A percentile compares a stretch with the other conserved stretches of the same genome.
Evolutionary conservation across 2,888 invertebrate genomes (phyloP).

Genomic region (Poecilus cupreus): DNA sequence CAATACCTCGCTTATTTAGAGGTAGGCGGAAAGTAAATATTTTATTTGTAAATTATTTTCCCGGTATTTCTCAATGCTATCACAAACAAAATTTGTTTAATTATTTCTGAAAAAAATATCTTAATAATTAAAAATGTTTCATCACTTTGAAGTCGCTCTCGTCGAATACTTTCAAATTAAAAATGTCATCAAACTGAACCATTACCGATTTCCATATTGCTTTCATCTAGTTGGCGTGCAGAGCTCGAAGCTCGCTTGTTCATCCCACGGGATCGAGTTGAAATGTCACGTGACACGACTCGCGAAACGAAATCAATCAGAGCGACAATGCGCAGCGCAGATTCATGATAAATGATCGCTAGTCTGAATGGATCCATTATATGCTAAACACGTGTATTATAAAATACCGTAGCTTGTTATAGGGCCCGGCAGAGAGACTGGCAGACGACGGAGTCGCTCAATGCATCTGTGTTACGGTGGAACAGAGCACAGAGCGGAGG

Average conservation of each 20-base stretch:
- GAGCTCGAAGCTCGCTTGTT: background rate
- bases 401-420: constrained; percentile 22
- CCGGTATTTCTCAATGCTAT: too few species aligned
- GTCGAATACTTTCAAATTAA: too few species aligned
- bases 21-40: too few species aligned
- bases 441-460: too few species aligned
- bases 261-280: constrained; percentile 38
- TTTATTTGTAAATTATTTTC: too few species aligned
- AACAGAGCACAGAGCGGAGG: background rate
- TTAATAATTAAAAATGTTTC: too few species aligned
- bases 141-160: too few species aligned
- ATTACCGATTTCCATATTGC: background rate
- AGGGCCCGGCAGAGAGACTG: constrained; percentile 7
- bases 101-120: too few species aligned
- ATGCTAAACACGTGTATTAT: constrained; percentile 52
- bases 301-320: constrained; percentile 51
- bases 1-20: too few species aligned
- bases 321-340: constrained; percentile 48
- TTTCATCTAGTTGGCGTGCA: background rate
- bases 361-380: constrained; percentile 52
- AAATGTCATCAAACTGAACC: too few species aligned
- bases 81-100: too few species aligned
- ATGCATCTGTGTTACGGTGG: background rate
- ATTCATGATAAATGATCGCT: constrained; percentile 46
- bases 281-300: constrained; percentile 42